Conservation (phyloP, 2,797 vertebrate species). For the Orientallactaga sibirica region DNA sequence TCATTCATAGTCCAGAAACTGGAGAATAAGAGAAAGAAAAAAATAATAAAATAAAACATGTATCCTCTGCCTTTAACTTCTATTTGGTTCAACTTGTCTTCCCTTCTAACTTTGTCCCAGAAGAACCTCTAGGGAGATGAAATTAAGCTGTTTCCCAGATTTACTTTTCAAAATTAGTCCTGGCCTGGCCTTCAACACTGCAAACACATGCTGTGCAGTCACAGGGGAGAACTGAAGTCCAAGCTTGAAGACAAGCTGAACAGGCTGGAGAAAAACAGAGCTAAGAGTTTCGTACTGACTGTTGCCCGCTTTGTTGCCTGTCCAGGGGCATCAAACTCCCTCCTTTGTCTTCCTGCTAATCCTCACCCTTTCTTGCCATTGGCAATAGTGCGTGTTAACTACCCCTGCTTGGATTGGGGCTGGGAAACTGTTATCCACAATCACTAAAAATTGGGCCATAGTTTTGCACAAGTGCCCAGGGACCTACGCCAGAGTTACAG, state of each 20-base stretch:
- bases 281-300: neutral
- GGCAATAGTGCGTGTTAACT: neutral
- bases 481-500: conserved; percentile 75
- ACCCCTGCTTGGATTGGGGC: neutral
- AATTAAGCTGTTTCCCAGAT: conserved; percentile 79
- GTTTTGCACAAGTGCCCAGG: conserved; percentile 68
- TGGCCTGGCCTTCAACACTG: conserved; percentile 71
- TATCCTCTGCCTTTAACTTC: conserved; percentile 40
- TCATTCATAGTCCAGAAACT: neutral
- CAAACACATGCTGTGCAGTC: conserved; percentile 68
- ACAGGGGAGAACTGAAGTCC: conserved; percentile 68
- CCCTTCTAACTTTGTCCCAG: conserved; percentile 74
- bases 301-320: neutral
- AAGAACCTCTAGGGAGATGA: conserved; percentile 78
- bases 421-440: conserved; percentile 44
- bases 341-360: neutral
- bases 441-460: conserved; percentile 70
- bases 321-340: neutral
- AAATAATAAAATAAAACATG: neutral
- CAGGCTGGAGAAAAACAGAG: conserved; percentile 10
- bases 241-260: conserved; percentile 41
- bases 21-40: neutral
- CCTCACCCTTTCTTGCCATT: neutral
- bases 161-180: conserved; percentile 80
- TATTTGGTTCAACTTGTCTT: conserved; percentile 73